A percentile compares a stretch with the other conserved stretches of the same genome.
Evolutionary conservation across 2,888 invertebrate genomes (phyloP).

Genomic region (Acleris laterana): DNA sequence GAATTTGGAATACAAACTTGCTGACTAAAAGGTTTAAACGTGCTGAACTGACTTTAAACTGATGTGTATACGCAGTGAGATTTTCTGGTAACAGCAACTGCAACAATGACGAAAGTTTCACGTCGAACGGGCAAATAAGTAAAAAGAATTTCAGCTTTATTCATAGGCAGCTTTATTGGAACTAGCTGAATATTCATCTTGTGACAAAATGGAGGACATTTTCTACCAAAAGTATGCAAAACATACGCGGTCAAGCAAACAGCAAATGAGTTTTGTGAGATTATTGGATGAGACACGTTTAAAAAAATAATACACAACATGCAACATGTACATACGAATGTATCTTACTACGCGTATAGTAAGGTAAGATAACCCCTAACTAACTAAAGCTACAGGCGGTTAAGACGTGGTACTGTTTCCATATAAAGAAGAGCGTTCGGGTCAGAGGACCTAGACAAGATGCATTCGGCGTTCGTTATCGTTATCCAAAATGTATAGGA

Average conservation of each 20-base stretch:
- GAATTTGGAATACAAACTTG: neutral
- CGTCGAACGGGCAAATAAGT: conserved; percentile 57
- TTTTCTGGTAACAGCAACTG: conserved; percentile 38
- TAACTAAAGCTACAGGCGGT: too few relatives aligned
- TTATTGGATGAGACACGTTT: too few relatives aligned
- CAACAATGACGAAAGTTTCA: conserved; percentile 55
- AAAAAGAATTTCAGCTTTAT: conserved; percentile 28
- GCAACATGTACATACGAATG: too few relatives aligned
- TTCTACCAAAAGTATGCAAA: conserved; percentile 31
- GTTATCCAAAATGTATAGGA: too few relatives aligned
- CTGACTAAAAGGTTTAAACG: neutral
- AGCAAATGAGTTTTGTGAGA: neutral
- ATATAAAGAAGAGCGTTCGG: too few relatives aligned
- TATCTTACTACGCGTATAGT: too few relatives aligned
- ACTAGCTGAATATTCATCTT: conserved; percentile 32
- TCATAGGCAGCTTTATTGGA: conserved; percentile 33
- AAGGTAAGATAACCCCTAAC: too few relatives aligned
- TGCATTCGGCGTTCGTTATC: too few relatives aligned
- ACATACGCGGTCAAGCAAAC: conserved; percentile 12
- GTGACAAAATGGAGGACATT: conserved; percentile 28
- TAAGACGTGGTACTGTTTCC: too few relatives aligned
- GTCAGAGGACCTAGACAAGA: too few relatives aligned
- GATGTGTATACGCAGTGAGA: conserved; percentile 32
- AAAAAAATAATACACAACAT: too few relatives aligned
- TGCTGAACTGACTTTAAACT: too few relatives aligned